Percentiles rank a stretch among this genome's conserved stretches.
phyloP scores from a whole-genome alignment of 2,113 vertebrate genomes.

The Mus musculus region GRCm39 chr2:135577501-135578000 shows the following conservation, averaged over 20 bases:
- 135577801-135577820: constrained; percentile 38
- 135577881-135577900: background rate
- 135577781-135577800: constrained; percentile 45
- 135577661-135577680: background rate
- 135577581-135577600: constrained; percentile 34
- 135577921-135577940: no score
- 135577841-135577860: background rate
- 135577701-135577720: constrained; percentile 1
- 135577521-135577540: constrained; percentile 22
- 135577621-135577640: background rate
- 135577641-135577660: constrained; percentile 1
- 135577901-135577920: no score
- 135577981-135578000: no score
- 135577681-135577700: background rate
- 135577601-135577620: constrained; percentile 31
- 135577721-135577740: background rate
- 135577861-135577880: background rate
- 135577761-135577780: constrained; percentile 60
- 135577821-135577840: constrained; percentile 7
- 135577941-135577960: no score
- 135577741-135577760: constrained; percentile 28
- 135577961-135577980: no score
- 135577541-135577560: constrained; percentile 49
- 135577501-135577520: constrained; percentile 55
- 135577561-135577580: constrained; percentile 27